A percentile compares a stretch with the other conserved stretches of the same genome.
phyloP scores from a whole-genome alignment of 2,113 vertebrate genomes.

The Odontesthes bonariensis region DNA sequence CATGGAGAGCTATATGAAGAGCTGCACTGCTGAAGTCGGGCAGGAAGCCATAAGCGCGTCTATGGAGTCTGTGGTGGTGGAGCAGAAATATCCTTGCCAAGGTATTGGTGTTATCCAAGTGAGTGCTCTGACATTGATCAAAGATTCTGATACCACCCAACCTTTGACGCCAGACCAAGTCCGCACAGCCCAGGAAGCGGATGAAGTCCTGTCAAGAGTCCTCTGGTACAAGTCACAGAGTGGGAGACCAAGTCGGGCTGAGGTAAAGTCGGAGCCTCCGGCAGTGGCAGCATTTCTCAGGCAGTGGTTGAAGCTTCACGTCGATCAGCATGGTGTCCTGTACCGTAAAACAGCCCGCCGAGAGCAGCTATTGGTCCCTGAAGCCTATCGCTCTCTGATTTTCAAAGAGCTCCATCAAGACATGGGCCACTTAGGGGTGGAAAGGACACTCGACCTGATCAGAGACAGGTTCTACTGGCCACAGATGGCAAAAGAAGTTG shows the following conservation, averaged over 20 bases:
- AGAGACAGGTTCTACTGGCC: neutral
- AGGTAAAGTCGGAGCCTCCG: neutral
- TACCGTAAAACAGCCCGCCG: neutral
- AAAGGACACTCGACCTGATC: neutral
- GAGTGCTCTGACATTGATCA: neutral
- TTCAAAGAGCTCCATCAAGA: neutral
- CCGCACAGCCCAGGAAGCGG: neutral
- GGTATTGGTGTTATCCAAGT: neutral
- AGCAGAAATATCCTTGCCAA: neutral
- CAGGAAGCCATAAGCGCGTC: neutral
- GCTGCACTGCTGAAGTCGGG: neutral
- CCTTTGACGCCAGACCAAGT: neutral
- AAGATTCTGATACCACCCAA: neutral
- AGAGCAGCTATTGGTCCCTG: neutral
- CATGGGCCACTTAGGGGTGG: slow-evolving; percentile 2
- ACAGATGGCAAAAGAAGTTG: neutral
- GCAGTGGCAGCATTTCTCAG: neutral
- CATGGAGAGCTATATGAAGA: neutral
- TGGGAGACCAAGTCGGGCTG: neutral
- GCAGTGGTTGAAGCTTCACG: neutral
- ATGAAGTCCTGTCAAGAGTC: neutral
- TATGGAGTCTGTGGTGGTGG: neutral
- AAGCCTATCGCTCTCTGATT: neutral
- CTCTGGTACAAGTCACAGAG: neutral
- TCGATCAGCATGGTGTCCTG: neutral